Evolutionary conservation across 2,797 vertebrate species (phyloP), one percentile per base, ranked within the genome.

Genomic region (Protosalanx chinensis): DNA sequence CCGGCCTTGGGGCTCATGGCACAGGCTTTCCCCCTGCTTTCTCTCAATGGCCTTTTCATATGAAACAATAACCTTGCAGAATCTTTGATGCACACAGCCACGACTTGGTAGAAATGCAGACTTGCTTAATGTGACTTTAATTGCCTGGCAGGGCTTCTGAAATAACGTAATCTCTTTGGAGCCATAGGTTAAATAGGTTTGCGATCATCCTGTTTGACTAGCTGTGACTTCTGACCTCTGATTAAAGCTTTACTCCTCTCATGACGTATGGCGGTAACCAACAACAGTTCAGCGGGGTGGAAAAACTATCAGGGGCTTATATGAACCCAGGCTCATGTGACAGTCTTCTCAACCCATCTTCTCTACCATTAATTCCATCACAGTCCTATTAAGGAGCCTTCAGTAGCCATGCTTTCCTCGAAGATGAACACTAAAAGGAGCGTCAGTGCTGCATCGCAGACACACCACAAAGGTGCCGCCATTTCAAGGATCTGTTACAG

Each of bases 1-100:
- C 74, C 73, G 32, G 77, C 74, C 79, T 84, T 76, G 69, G 78
- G 73, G 76, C 82, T 82, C 12, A 13, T n/a, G 70, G 74, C 79
- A 82, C 78, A 81, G 83, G 77, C 75, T 57, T 84, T 85, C 86
- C 86, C 86, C 72, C 72, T 75, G 76, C 61, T 79, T 67, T 76
- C 46, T 73, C 81, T 84, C 71, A 77, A 82, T 87, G 68, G 73
- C 76, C 80, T 85, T 86, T 85, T 87, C 77, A 84, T 84, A 80
- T 83, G 82, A 88, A 74, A 75, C 78, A 66, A n/a, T 61, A 80
- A 83, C 35, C 71, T 46, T 76, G 68, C 75, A 72, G 64, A 33
- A 59, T 72, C 75, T 73, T 49, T 80, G 78, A 83, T 70, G 64
- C 80, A 66, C 46, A 70, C 51, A 79, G 57, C 20, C 62, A 37